phyloP scores from a whole-genome alignment of 2,888 invertebrate species.

The Diarsia dahlii region DNA sequence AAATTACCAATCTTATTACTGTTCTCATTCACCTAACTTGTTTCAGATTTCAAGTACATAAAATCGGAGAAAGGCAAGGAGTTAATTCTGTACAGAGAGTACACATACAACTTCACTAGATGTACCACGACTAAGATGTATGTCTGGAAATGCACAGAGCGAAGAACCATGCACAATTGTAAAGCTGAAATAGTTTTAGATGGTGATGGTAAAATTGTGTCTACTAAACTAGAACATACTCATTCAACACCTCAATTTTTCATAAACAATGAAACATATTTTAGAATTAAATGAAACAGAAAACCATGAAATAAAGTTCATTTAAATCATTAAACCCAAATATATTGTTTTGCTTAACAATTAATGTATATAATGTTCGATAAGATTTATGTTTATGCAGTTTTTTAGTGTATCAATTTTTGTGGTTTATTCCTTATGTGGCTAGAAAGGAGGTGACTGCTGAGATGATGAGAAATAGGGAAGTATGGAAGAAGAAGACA shows the following conservation, averaged over 20 bases:
- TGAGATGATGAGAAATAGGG: too few relatives aligned
- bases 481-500: too few relatives aligned
- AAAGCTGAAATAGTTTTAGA: constrained; percentile 22
- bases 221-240: constrained; percentile 5
- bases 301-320: not conserved
- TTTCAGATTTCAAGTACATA: constrained; percentile 12
- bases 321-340: not conserved
- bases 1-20: too few relatives aligned
- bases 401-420: too few relatives aligned
- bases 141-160: constrained; percentile 14
- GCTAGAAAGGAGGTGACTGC: too few relatives aligned
- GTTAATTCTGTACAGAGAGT: constrained; percentile 20
- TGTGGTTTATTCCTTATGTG: too few relatives aligned
- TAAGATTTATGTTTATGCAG: too few relatives aligned
- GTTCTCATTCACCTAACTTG: too few relatives aligned
- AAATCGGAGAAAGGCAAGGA: constrained; percentile 19
- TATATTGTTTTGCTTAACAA: too few relatives aligned
- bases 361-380: too few relatives aligned
- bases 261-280: constrained; percentile 5
- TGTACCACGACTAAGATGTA: not conserved
- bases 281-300: not conserved
- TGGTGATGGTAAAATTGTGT: not conserved
- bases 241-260: constrained; percentile 25
- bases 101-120: constrained; percentile 9
- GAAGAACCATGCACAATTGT: constrained; percentile 2